phyloP scores from a whole-genome alignment of 2,797 vertebrate species.

The Chaetophractus vellerosus region DNA sequence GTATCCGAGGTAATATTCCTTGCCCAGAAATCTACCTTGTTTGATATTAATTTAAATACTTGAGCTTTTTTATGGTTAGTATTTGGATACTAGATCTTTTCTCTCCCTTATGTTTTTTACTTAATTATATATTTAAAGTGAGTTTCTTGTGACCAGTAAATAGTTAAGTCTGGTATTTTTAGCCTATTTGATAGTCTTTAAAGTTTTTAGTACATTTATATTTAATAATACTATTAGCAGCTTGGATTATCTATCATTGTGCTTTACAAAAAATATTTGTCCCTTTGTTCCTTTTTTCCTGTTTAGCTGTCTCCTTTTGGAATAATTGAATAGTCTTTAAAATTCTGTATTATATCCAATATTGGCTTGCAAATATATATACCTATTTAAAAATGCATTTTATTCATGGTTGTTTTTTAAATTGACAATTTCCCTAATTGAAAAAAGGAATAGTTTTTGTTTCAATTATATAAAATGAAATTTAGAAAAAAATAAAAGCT shows the following conservation, averaged over 20 bases:
- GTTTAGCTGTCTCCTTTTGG: background rate
- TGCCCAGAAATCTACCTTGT: background rate
- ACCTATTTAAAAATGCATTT: too few relatives aligned
- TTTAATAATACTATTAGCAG: background rate
- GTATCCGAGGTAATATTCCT: background rate
- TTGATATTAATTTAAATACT: background rate
- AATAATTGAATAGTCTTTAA: background rate
- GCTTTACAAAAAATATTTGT: background rate
- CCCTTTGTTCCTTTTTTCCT: background rate
- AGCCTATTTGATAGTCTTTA: background rate
- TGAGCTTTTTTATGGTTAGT: background rate
- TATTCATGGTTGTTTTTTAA: too few relatives aligned
- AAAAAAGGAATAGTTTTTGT: background rate
- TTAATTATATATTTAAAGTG: background rate
- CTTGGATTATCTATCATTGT: background rate
- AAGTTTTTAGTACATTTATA: background rate
- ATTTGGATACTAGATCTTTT: background rate
- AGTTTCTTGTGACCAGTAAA: background rate
- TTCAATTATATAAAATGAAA: conserved; percentile 2
- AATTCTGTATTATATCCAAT: background rate
- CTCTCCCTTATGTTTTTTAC: background rate
- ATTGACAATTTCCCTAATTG: too few relatives aligned
- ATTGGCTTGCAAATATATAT: background rate
- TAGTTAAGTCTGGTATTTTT: background rate
- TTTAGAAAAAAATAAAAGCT: background rate